Percentiles rank a stretch among this genome's conserved stretches.
Conservation (phyloP, 2,797 vertebrate genomes). For the Chloroceryle inda region DNA sequence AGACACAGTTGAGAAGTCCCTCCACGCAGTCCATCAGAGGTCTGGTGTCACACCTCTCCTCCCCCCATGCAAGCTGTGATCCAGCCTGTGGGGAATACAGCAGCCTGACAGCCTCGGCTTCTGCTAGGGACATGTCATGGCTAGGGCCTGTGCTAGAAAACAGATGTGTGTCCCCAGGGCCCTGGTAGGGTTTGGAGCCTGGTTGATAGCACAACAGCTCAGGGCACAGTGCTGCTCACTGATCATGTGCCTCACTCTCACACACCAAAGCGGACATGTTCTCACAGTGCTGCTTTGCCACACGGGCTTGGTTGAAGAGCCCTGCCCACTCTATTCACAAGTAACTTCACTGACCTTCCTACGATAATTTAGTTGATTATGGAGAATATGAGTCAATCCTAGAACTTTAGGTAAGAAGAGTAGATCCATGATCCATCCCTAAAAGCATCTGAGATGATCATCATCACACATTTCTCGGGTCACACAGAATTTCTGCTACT, state of each 20-base stretch:
- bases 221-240: accelerated
- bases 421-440: not conserved
- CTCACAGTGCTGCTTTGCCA: not conserved
- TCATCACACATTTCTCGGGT: not conserved
- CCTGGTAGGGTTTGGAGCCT: not conserved
- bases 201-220: accelerated
- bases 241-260: accelerated
- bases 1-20: not conserved
- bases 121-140: accelerated
- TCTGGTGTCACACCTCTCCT: not conserved
- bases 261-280: accelerated
- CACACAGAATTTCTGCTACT: not conserved
- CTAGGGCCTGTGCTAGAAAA: not conserved
- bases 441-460: not conserved
- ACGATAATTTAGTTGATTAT: not conserved
- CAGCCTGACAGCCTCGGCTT: not conserved
- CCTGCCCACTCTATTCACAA: not conserved
- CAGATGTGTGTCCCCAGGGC: not conserved
- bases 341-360: not conserved
- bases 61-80: accelerated
- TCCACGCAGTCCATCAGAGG: accelerated
- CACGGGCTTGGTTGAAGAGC: not conserved
- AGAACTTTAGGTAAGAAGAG: not conserved
- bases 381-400: not conserved
- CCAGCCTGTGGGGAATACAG: accelerated